A percentile compares a stretch with the other conserved stretches of the same genome.
Evolutionary conservation across 2,888 invertebrate species (phyloP).

Genomic region (Anagyrus pseudococci): DNA sequence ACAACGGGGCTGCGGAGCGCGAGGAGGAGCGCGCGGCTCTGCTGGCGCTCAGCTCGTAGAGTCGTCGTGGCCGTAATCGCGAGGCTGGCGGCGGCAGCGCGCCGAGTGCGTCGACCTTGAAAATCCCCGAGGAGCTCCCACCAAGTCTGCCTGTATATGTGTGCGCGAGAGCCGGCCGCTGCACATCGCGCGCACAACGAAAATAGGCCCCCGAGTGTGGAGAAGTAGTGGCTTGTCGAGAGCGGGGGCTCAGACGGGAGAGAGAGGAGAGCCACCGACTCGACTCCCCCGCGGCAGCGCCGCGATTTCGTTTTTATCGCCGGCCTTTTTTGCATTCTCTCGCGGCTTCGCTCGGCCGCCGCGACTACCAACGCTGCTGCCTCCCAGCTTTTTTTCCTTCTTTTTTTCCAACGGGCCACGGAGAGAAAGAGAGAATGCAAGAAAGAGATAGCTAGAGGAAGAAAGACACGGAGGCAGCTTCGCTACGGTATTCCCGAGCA

Average conservation of each 20-base stretch:
- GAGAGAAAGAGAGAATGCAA: no score
- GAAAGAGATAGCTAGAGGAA: no score
- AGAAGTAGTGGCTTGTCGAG: no score
- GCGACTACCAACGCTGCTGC: background rate
- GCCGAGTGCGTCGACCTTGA: conserved; percentile 35
- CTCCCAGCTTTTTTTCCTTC: background rate
- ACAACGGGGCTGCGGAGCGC: conserved; percentile 2
- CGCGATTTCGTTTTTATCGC: conserved; percentile 8
- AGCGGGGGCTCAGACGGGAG: background rate
- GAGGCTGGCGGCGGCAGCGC: no score
- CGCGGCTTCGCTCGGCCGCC: background rate
- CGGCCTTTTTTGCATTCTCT: background rate
- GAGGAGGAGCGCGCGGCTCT: background rate
- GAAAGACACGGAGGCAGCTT: no score
- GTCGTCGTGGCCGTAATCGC: conserved; percentile 1
- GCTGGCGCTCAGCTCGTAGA: no score
- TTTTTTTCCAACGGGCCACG: no score
- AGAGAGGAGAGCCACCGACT: no score
- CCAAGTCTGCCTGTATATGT: background rate
- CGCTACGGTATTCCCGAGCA: no score
- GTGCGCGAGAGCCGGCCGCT: background rate
- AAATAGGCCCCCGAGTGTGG: no score
- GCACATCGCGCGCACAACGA: background rate
- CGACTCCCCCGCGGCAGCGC: background rate
- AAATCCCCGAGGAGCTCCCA: conserved; percentile 9